Evolutionary conservation across 2,797 vertebrate genomes (phyloP).

Genomic region (Myotis findleyi): DNA sequence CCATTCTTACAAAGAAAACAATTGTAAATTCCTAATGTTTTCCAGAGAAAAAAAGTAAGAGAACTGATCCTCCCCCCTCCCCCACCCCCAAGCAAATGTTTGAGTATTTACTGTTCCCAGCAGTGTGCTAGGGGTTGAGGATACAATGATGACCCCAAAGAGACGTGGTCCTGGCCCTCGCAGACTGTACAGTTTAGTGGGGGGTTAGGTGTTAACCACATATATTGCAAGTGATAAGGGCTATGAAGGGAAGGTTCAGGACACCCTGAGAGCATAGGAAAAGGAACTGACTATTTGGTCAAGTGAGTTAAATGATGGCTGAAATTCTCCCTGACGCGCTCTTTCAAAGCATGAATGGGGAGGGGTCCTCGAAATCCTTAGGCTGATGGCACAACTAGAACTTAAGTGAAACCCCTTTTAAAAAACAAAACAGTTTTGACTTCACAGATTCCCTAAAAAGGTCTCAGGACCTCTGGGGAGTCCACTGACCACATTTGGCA

Average conservation of each 20-base stretch:
- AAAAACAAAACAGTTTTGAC: background rate
- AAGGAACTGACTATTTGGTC: conserved; percentile 35
- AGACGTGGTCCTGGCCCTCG: background rate
- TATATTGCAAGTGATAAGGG: background rate
- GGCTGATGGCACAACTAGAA: background rate
- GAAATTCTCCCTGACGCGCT: background rate
- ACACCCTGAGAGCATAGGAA: background rate
- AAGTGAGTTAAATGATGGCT: background rate
- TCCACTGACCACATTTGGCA: background rate
- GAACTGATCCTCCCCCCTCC: background rate
- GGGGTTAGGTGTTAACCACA: background rate
- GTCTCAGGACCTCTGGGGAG: background rate
- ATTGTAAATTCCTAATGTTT: background rate
- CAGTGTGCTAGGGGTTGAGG: background rate
- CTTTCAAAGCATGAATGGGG: conserved; percentile 37
- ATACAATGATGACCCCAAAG: background rate
- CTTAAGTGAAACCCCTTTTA: background rate
- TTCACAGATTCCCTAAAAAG: background rate
- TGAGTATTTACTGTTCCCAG: background rate
- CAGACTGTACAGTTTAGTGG: background rate
- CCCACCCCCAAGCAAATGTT: background rate
- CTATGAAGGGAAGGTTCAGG: background rate
- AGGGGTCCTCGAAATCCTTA: conserved; percentile 13
- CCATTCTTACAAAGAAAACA: conserved; percentile 45
- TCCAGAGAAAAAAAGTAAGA: background rate